These are phyloP conservation scores for Augochlorella aurata DNA, from an alignment of 2,888 invertebrate genomes.

Conservation along the genomic window DNA sequence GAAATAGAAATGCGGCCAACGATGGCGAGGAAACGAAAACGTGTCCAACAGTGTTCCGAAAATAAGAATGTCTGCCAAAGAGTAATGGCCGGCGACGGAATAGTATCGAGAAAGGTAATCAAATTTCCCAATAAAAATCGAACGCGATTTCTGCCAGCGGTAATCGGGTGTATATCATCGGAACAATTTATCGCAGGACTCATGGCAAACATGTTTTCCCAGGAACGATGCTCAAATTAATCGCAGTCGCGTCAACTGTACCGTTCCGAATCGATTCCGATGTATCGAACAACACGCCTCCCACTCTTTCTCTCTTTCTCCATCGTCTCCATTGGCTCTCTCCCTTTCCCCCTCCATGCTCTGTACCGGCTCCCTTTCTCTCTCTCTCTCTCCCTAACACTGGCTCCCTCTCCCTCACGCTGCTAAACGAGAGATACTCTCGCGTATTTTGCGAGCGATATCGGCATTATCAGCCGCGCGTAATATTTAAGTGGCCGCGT, in stretches of 20 bases:
- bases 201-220: slow-evolving; percentile 15
- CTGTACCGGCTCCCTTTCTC: too few species aligned
- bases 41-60: too few species aligned
- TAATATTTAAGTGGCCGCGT: not conserved
- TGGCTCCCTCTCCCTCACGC: not conserved
- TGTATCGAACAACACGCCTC: slow-evolving; percentile 1
- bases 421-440: not conserved
- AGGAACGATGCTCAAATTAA: slow-evolving; percentile 7
- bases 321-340: too few species aligned
- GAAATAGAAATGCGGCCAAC: too few species aligned
- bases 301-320: not conserved
- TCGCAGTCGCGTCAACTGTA: not conserved
- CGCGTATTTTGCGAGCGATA: slow-evolving; percentile 2
- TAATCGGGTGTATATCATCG: slow-evolving; percentile 6
- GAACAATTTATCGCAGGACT: not conserved
- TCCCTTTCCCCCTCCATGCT: not conserved
- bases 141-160: not conserved
- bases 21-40: too few species aligned
- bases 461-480: slow-evolving; percentile 6
- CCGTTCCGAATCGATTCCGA: slow-evolving; percentile 20
- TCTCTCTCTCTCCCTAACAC: not conserved
- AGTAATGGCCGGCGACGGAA: not conserved
- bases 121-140: slow-evolving; percentile 7
- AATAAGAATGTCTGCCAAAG: not conserved
- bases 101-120: not conserved